Conservation (phyloP, 2,113 vertebrate species). For the Eonycteris spelaea region DNA sequence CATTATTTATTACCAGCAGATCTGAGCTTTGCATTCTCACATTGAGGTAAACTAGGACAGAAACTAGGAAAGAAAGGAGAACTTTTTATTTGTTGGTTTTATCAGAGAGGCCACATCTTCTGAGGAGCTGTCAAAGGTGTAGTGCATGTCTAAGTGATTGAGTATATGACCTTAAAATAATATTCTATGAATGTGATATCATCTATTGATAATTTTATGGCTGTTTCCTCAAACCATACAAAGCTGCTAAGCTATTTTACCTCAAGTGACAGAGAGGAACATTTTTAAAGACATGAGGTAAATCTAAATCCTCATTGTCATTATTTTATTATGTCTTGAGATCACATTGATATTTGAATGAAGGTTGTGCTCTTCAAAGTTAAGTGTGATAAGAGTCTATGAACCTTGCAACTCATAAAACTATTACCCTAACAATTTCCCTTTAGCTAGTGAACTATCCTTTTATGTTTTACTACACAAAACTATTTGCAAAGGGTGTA, state of each 20-base stretch:
- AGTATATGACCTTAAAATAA: background rate
- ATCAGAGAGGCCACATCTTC: background rate
- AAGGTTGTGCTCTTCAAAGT: background rate
- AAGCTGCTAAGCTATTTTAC: slow-evolving; percentile 9
- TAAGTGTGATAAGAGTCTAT: background rate
- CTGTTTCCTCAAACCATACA: background rate
- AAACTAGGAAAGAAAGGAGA: background rate
- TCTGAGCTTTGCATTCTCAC: slow-evolving; percentile 13
- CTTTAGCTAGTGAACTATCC: background rate
- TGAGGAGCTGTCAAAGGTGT: background rate
- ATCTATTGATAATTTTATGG: background rate
- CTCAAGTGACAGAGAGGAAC: background rate
- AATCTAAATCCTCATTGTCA: background rate
- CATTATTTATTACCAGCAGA: background rate
- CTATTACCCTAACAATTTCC: background rate
- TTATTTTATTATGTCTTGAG: slow-evolving; percentile 11
- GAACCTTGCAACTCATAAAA: background rate
- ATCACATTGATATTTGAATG: background rate
- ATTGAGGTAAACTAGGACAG: background rate
- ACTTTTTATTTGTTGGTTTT: background rate
- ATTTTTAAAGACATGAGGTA: background rate
- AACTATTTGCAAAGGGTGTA: slow-evolving; percentile 26
- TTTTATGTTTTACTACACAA: background rate
- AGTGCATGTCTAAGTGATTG: background rate
- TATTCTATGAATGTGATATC: background rate